Evolutionary conservation across 1,140 invertebrate genomes (phyloP).

Genomic region (Tetraneura akinire): DNA sequence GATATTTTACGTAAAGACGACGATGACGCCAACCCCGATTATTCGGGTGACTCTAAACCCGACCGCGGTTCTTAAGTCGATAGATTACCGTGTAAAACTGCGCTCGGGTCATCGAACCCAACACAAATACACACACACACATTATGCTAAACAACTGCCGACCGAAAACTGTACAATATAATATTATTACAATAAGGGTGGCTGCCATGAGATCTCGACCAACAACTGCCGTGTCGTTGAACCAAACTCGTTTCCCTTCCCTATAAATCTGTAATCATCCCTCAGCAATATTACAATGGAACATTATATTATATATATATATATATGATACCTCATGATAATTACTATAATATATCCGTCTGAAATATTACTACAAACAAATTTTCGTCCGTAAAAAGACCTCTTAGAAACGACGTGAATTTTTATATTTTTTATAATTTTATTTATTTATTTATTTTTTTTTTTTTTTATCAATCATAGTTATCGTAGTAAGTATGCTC

Average conservation of each 20-base stretch:
- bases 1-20: constrained; percentile 14
- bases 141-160: constrained; percentile 16
- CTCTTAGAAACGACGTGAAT: no score
- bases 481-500: no score
- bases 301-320: no score
- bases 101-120: not conserved
- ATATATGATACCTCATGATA: no score
- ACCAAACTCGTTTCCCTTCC: not conserved
- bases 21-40: not conserved
- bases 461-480: no score
- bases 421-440: no score
- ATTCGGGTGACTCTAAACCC: not conserved
- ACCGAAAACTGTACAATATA: not conserved
- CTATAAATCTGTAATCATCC: not conserved
- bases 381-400: no score
- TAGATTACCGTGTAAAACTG: constrained; percentile 12
- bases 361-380: no score
- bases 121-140: no score
- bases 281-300: not conserved
- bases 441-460: no score
- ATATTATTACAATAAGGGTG: no score
- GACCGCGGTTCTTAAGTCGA: not conserved
- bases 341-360: no score
- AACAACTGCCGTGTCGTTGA: not conserved
- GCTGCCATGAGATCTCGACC: not conserved